phyloP scores from a whole-genome alignment of 2,888 invertebrate genomes.

The Synanthedon myopaeformis region DNA sequence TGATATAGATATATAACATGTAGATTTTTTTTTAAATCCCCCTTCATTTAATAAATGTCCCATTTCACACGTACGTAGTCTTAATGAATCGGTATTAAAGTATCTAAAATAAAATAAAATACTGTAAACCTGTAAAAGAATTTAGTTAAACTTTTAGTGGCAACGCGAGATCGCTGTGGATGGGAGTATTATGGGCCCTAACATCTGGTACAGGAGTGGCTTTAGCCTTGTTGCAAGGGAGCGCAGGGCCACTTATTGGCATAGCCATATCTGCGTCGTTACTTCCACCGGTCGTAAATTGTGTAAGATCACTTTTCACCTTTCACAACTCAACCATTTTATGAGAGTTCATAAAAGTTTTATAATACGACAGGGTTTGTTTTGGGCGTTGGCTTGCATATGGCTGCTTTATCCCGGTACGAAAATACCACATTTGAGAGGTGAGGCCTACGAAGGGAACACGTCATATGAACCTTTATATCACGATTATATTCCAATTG shows the following conservation, averaged over 20 bases:
- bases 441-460: constrained; percentile 73
- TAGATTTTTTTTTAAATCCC: too few relatives aligned
- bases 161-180: constrained; percentile 78
- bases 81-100: too few relatives aligned
- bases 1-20: too few relatives aligned
- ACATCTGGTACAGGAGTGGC: constrained; percentile 86
- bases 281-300: constrained; percentile 87
- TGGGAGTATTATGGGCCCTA: constrained; percentile 80
- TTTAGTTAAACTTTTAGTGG: constrained; percentile 56
- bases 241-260: constrained; percentile 86
- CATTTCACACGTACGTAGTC: too few relatives aligned
- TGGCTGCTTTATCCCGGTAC: constrained; percentile 76
- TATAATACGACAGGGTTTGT: constrained; percentile 71
- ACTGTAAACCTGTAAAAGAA: too few relatives aligned
- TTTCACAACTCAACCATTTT: background rate
- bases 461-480: constrained; percentile 76
- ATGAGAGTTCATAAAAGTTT: background rate
- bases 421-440: constrained; percentile 78
- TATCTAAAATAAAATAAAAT: too few relatives aligned
- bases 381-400: constrained; percentile 80
- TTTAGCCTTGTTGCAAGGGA: constrained; percentile 85
- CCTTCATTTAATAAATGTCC: too few relatives aligned
- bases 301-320: constrained; percentile 64
- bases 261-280: constrained; percentile 92
- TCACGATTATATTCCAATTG: constrained; percentile 79